phyloP scores from a whole-genome alignment of 2,797 vertebrate species.

The Picus viridis region DNA sequence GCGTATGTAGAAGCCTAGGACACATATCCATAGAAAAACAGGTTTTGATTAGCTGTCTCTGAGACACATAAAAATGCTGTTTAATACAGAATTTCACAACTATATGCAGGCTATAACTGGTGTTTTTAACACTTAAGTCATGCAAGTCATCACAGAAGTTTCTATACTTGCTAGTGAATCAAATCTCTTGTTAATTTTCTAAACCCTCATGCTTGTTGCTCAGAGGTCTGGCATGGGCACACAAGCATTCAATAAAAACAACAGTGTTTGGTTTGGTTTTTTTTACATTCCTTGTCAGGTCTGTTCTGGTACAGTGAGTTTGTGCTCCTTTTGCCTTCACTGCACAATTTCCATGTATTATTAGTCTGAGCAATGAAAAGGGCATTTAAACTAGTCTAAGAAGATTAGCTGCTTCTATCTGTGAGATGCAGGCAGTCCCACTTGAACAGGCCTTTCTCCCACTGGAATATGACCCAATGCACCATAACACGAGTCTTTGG shows the following conservation, averaged over 20 bases:
- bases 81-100: not conserved
- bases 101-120: not conserved
- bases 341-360: constrained; percentile 35
- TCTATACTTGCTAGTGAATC: not conserved
- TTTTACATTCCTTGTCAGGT: not conserved
- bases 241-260: not conserved
- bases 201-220: not conserved
- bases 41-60: not conserved
- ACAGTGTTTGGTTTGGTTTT: no score
- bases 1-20: not conserved
- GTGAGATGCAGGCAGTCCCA: not conserved
- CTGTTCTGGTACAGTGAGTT: constrained; percentile 31
- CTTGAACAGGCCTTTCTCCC: not conserved
- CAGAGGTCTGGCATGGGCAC: not conserved
- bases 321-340: constrained; percentile 26
- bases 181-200: not conserved
- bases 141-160: not conserved
- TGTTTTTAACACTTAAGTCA: not conserved
- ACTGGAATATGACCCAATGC: not conserved
- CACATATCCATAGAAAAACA: not conserved
- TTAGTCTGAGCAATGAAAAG: constrained; percentile 32
- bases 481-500: not conserved
- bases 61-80: not conserved
- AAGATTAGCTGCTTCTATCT: constrained; percentile 63
- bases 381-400: constrained; percentile 53